A percentile compares a stretch with the other conserved stretches of the same genome.
Evolutionary conservation across 2,888 invertebrate genomes (phyloP).

Genomic region (Panopea generosa): DNA sequence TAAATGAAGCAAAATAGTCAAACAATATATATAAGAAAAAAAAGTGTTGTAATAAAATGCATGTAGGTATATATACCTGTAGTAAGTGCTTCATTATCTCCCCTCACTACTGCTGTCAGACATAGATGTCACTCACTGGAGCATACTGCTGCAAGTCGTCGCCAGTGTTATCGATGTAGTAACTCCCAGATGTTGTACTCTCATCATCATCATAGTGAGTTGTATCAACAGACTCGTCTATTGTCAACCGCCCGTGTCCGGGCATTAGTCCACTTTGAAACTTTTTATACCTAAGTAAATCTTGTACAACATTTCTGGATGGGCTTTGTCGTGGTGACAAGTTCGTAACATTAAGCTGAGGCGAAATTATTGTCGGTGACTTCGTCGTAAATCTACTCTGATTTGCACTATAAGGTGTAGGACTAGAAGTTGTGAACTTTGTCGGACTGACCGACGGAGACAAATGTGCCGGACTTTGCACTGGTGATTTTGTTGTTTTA

Average conservation of each 20-base stretch:
- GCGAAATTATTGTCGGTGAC: slow-evolving; percentile 32
- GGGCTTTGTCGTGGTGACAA: slow-evolving; percentile 40
- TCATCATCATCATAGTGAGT: slow-evolving; percentile 58
- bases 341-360: slow-evolving; percentile 13
- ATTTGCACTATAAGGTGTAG: slow-evolving; percentile 46
- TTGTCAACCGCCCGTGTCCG: slow-evolving; percentile 25
- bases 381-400: slow-evolving; percentile 26
- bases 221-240: slow-evolving; percentile 62
- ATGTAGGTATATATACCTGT: neutral
- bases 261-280: slow-evolving; percentile 59
- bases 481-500: slow-evolving; percentile 51
- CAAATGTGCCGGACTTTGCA: slow-evolving; percentile 33
- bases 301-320: slow-evolving; percentile 59
- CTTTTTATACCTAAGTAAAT: slow-evolving; percentile 63
- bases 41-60: neutral
- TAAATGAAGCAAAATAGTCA: too few relatives aligned
- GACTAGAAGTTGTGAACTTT: slow-evolving; percentile 52
- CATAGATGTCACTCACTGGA: slow-evolving; percentile 58
- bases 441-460: slow-evolving; percentile 49
- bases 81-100: slow-evolving; percentile 2
- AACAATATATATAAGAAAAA: too few relatives aligned
- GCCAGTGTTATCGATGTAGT: slow-evolving; percentile 45
- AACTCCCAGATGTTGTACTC: slow-evolving; percentile 60
- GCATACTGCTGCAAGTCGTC: slow-evolving; percentile 29
- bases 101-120: slow-evolving; percentile 22